A percentile compares a stretch with the other conserved stretches of the same genome.
Conservation (phyloP, 2,888 invertebrate species). For the Drosophila pegasa region DNA sequence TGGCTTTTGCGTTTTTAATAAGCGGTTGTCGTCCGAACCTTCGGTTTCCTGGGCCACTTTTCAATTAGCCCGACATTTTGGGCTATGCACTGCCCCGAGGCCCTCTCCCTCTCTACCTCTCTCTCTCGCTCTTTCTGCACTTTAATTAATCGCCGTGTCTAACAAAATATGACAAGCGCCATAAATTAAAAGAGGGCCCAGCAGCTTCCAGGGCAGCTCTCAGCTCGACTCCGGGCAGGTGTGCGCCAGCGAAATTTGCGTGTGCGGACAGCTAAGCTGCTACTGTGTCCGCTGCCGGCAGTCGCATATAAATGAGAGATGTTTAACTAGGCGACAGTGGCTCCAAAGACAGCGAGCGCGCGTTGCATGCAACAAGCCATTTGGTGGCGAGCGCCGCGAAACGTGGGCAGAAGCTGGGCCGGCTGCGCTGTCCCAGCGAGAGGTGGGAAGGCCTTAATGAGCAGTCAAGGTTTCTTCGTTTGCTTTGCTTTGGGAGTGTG, state of each 20-base stretch:
- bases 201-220: slow-evolving; percentile 28
- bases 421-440: not conserved
- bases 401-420: slow-evolving; percentile 38
- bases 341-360: slow-evolving; percentile 38
- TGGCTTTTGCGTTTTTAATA: slow-evolving; percentile 69
- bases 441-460: slow-evolving; percentile 9
- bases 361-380: slow-evolving; percentile 45
- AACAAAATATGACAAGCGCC: slow-evolving; percentile 81
- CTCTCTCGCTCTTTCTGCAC: slow-evolving; percentile 51
- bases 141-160: slow-evolving; percentile 79
- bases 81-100: slow-evolving; percentile 29
- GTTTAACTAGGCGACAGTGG: slow-evolving; percentile 76
- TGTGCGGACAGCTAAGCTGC: slow-evolving; percentile 78
- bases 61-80: slow-evolving; percentile 64
- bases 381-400: not conserved
- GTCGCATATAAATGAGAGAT: slow-evolving; percentile 79
- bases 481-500: not conserved
- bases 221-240: slow-evolving; percentile 38
- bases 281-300: slow-evolving; percentile 60
- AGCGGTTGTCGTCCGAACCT: slow-evolving; percentile 68
- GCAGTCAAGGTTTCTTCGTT: not conserved
- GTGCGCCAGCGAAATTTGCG: slow-evolving; percentile 71
- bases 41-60: slow-evolving; percentile 64
- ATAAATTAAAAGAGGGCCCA: slow-evolving; percentile 70
- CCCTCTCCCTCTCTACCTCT: not conserved